Percentiles rank a stretch among this genome's conserved stretches.
phyloP scores from a whole-genome alignment of 2,888 invertebrate species.

The Melitaea athalia region DNA sequence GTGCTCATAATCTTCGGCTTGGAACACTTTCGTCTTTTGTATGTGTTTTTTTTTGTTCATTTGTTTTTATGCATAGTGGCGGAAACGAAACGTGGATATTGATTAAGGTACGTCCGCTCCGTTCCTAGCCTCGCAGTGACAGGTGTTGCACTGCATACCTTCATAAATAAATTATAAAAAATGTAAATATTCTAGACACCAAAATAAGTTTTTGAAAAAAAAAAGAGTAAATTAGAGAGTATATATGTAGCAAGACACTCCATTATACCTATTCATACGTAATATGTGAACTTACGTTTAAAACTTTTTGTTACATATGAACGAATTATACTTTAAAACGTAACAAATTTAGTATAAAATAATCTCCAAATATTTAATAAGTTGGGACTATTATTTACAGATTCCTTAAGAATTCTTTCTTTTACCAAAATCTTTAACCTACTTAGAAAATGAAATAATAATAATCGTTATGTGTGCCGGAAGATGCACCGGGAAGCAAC shows the following conservation, averaged over 20 bases:
- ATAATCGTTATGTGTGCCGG: constrained; percentile 45
- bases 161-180: constrained; percentile 4
- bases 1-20: constrained; percentile 79
- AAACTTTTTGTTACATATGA: no score
- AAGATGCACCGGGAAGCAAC: constrained; percentile 54
- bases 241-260: no score
- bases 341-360: background rate
- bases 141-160: constrained; percentile 56
- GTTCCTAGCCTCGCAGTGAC: constrained; percentile 49
- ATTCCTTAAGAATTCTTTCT: background rate
- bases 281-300: no score
- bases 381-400: no score
- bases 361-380: background rate
- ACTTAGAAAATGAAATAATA: constrained; percentile 19
- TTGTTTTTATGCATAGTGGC: constrained; percentile 75
- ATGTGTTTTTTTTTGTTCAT: constrained; percentile 73
- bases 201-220: background rate
- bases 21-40: constrained; percentile 81
- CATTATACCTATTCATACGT: no score
- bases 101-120: constrained; percentile 61
- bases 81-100: constrained; percentile 72
- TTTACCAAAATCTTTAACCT: background rate
- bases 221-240: no score
- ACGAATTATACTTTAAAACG: no score
- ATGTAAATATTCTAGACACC: background rate